These are phyloP conservation scores for Anorthoa munda DNA, from an alignment of 2,888 invertebrate genomes.

Conservation along the genomic window DNA sequence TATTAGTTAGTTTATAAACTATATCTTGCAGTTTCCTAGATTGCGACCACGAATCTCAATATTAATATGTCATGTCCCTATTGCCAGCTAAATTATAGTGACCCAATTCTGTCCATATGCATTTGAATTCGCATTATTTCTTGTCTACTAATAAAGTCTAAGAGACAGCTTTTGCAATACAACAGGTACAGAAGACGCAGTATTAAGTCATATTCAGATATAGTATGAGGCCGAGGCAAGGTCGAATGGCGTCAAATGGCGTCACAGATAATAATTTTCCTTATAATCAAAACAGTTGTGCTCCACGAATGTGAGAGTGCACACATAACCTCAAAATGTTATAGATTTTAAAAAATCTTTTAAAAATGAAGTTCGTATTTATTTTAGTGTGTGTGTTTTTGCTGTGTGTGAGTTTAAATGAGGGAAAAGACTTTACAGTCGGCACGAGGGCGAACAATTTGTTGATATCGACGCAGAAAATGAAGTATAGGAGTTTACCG, in stretches of 20 bases:
- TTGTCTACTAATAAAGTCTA: conserved; percentile 24
- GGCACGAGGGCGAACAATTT: conserved; percentile 84
- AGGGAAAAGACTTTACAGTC: conserved; percentile 82
- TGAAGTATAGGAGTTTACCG: conserved; percentile 76
- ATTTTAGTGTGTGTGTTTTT: conserved; percentile 74
- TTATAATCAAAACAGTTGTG: conserved; percentile 69
- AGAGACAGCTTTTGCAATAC: conserved; percentile 22
- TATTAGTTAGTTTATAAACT: conserved; percentile 27
- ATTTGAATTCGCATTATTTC: conserved; percentile 36
- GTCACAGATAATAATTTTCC: conserved; percentile 76
- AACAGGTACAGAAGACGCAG: conserved; percentile 43
- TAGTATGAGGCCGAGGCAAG: conserved; percentile 71
- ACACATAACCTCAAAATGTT: conserved; percentile 74
- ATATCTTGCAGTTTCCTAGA: conserved; percentile 7
- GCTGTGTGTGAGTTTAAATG: conserved; percentile 73
- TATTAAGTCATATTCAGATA: conserved; percentile 65
- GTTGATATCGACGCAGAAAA: conserved; percentile 84
- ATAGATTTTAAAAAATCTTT: conserved; percentile 46
- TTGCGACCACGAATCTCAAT: conserved; percentile 35
- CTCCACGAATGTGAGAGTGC: conserved; percentile 62
- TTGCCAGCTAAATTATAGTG: conserved; percentile 24
- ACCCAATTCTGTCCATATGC: conserved; percentile 35
- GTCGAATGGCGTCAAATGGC: conserved; percentile 73
- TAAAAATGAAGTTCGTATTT: conserved; percentile 78
- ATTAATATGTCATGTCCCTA: conserved; percentile 40